phyloP scores from a whole-genome alignment of 2,113 vertebrate genomes.

The Macrotus californicus region DNA sequence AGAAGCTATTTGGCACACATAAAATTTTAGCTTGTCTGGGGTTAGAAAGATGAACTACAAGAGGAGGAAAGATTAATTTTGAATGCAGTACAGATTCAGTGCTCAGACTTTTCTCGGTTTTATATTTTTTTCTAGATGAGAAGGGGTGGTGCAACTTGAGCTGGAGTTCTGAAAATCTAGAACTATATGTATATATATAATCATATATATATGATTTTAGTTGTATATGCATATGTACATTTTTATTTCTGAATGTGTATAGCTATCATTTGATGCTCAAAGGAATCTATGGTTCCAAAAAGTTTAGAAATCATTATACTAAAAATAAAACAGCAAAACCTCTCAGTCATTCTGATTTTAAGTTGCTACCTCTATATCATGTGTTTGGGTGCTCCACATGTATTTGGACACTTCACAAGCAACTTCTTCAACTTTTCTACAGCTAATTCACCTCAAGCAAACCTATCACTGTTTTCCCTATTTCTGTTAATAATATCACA shows the following conservation, averaged over 20 bases:
- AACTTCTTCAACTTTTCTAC: neutral
- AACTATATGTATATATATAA: neutral
- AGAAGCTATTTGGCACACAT: constrained; percentile 17
- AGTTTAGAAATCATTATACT: neutral
- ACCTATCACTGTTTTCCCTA: neutral
- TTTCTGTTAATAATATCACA: neutral
- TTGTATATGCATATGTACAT: neutral
- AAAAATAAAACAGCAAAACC: neutral
- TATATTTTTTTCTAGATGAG: neutral
- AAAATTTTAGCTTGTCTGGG: constrained; percentile 41
- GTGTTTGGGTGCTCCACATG: neutral
- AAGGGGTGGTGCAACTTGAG: neutral
- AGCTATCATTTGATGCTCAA: neutral
- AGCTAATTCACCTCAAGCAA: neutral
- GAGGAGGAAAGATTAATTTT: neutral
- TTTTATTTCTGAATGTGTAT: neutral
- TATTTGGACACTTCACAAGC: neutral
- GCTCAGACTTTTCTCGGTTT: neutral
- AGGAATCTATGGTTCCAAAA: neutral
- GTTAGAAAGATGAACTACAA: neutral
- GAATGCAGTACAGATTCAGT: neutral
- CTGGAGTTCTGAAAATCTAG: neutral
- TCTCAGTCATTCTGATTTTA: neutral
- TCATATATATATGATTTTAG: neutral
- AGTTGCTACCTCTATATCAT: neutral